Evolutionary conservation across 92 coral and sea anemone genomes (phyloP).

Genomic region (Hydrozoanthus gracilis): DNA sequence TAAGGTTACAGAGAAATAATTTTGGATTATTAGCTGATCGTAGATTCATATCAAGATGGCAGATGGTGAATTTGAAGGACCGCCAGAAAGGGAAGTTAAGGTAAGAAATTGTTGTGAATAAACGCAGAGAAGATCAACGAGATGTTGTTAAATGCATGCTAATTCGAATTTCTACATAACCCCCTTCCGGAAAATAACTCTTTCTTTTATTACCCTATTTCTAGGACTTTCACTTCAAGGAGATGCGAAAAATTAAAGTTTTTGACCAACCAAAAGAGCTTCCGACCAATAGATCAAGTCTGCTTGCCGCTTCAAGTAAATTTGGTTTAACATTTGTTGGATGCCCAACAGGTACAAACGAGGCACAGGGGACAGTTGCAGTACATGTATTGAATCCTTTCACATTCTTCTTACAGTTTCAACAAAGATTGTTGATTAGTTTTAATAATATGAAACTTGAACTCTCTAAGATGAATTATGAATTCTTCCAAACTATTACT

Average conservation of each 20-base stretch:
- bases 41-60: constrained; percentile 45
- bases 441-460: too few relatives aligned
- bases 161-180: too few relatives aligned
- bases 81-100: constrained; percentile 72
- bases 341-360: constrained; percentile 72
- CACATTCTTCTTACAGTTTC: too few relatives aligned
- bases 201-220: not conserved
- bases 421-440: too few relatives aligned
- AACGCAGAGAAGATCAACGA: not conserved
- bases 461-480: too few relatives aligned
- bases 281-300: constrained; percentile 67
- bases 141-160: too few relatives aligned
- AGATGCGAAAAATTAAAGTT: constrained; percentile 83
- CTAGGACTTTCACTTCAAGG: constrained; percentile 92
- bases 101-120: constrained; percentile 5
- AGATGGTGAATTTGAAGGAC: constrained; percentile 56
- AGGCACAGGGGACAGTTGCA: too few relatives aligned
- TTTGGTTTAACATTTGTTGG: constrained; percentile 89
- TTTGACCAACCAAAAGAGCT: constrained; percentile 75
- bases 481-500: too few relatives aligned
- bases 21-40: not conserved
- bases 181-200: too few relatives aligned
- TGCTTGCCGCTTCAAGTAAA: constrained; percentile 78
- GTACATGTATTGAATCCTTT: too few relatives aligned
- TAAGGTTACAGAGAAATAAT: not conserved